A percentile compares a stretch with the other conserved stretches of the same genome.
Conservation (phyloP, 2,888 invertebrate genomes). For the Pseudanteris insignis region DNA sequence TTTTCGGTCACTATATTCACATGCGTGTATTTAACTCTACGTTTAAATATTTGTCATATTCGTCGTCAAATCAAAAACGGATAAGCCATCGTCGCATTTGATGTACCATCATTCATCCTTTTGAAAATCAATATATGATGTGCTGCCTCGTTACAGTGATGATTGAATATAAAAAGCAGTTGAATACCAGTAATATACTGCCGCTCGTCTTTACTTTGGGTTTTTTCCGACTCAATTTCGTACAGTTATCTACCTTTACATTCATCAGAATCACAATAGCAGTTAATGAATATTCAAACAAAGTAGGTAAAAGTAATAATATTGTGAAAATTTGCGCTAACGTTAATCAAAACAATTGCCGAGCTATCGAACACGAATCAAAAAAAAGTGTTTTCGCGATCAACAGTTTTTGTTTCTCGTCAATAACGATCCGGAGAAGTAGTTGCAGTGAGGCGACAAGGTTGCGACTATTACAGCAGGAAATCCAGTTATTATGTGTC, state of each 20-base stretch:
- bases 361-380: neutral
- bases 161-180: constrained; percentile 18
- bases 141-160: constrained; percentile 7
- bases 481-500: too few relatives aligned
- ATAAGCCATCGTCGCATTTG: constrained; percentile 12
- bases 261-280: too few relatives aligned
- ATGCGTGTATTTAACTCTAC: neutral
- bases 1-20: too few relatives aligned
- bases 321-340: constrained; percentile 7
- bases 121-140: constrained; percentile 12
- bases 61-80: constrained; percentile 9
- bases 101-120: constrained; percentile 10
- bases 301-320: too few relatives aligned
- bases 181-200: constrained; percentile 11
- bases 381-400: neutral
- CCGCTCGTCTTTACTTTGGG: neutral
- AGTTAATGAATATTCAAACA: too few relatives aligned
- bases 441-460: too few relatives aligned
- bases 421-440: too few relatives aligned
- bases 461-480: too few relatives aligned
- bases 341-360: constrained; percentile 15
- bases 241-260: constrained; percentile 4
- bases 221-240: constrained; percentile 14
- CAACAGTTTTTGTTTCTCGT: too few relatives aligned
- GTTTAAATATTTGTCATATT: too few relatives aligned